Percentiles rank a stretch among this genome's conserved stretches.
Evolutionary conservation across 2,113 vertebrate species (phyloP).

Genomic region (Zosterops hypoxanthus): DNA sequence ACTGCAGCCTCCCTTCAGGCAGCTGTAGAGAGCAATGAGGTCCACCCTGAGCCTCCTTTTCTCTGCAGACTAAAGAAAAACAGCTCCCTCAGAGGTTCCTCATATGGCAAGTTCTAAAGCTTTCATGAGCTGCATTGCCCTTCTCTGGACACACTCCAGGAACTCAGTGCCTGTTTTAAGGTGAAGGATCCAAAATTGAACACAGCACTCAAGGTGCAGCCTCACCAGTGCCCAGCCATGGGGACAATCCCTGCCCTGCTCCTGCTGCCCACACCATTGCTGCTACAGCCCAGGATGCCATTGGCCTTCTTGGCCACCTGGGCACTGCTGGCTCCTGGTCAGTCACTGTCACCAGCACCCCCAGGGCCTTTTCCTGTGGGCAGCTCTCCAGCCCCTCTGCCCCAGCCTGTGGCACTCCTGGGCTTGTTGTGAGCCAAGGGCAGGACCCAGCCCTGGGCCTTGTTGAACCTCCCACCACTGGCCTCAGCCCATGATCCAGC

Average conservation of each 20-base stretch:
- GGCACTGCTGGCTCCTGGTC: neutral
- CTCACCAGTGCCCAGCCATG: neutral
- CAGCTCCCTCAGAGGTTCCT: neutral
- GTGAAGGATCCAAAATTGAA: fast-evolving
- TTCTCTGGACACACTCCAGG: neutral
- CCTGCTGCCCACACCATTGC: neutral
- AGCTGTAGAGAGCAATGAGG: neutral
- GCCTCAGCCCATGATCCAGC: neutral
- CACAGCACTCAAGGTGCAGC: neutral
- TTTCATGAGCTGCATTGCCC: neutral
- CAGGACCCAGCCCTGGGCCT: neutral
- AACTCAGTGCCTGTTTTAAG: neutral
- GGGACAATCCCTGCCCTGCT: neutral
- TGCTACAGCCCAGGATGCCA: neutral
- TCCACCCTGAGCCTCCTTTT: neutral
- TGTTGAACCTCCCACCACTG: neutral
- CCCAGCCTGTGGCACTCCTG: neutral
- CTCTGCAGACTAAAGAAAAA: too few relatives aligned
- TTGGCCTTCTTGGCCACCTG: neutral
- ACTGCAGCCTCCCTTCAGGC: neutral
- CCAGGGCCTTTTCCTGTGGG: neutral
- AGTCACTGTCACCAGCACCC: neutral
- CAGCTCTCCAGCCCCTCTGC: neutral
- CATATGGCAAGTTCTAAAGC: fast-evolving
- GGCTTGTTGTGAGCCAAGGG: neutral